A percentile compares a stretch with the other conserved stretches of the same genome.
Evolutionary conservation across 2,797 vertebrate species (phyloP).

Genomic region (Karalla daura): DNA sequence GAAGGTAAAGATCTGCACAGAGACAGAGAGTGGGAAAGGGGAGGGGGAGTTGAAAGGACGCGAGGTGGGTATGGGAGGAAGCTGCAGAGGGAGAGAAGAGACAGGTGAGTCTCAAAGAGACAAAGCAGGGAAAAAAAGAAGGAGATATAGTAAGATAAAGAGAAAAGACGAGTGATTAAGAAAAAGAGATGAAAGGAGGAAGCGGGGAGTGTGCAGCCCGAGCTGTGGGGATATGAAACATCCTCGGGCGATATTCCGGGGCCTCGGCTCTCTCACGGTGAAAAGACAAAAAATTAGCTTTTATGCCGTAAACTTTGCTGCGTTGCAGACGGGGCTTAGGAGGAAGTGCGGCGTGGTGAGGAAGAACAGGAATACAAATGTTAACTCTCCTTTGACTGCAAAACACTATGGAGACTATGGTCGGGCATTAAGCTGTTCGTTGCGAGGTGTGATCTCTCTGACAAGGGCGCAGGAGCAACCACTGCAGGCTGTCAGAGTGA

Average conservation of each 20-base stretch:
- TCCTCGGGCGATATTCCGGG: conserved; percentile 77
- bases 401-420: conserved; percentile 44
- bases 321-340: conserved; percentile 62
- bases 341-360: conserved; percentile 36
- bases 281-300: conserved; percentile 73
- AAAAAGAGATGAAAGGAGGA: conserved; percentile 63
- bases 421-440: conserved; percentile 46
- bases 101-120: conserved; percentile 44
- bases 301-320: conserved; percentile 76
- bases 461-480: conserved; percentile 47
- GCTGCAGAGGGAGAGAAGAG: conserved; percentile 24
- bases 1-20: conserved; percentile 5
- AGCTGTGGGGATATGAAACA: conserved; percentile 76
- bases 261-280: conserved; percentile 67
- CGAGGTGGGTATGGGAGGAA: conserved; percentile 17
- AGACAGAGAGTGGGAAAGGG: conserved; percentile 10
- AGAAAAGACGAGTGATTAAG: conserved; percentile 70
- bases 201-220: conserved; percentile 52
- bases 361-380: conserved; percentile 77
- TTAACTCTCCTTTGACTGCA: conserved; percentile 56
- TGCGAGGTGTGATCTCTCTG: conserved; percentile 40
- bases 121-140: conserved; percentile 26
- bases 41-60: conserved; percentile 24
- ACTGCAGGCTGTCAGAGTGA: conserved; percentile 19
- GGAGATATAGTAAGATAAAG: conserved; percentile 47